Base-by-base conservation (phyloP, 2,797 vertebrate species). In the Furcifer pardalis region DNA sequence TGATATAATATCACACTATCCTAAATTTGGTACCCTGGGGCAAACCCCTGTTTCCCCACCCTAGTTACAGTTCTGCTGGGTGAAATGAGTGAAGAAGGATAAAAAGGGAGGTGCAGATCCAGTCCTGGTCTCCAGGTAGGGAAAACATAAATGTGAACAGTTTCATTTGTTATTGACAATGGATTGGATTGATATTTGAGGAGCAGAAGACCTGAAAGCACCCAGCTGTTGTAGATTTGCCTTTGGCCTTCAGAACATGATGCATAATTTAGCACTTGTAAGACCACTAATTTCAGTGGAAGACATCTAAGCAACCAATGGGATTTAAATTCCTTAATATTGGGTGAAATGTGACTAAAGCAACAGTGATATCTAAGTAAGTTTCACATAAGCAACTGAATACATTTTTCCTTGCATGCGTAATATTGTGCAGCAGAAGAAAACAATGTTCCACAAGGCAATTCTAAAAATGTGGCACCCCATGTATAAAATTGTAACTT, bases 361-460 rank as follows among this genome's bases (percentile, higher is more conserved):
- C 37, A n/a, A 59, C 4, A 32, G 17, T 4, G 17, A 13, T 30
- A n/a, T 17, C 56, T 49, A 21, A 75, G 27, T 23, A 78, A 23
- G 17, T 77, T 84, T 84, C 23, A 60, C 65, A 60, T 69, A 23
- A 71, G 40, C 59, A 72, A 37, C n/a, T 59, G 73, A 84, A 77
- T 66, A 82, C 75, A 72, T 87, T 52, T 86, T 52, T 62, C n/a
- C 30, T 68, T 82, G 71, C 42, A 0, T 1, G 74, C 81, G 87
- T 37, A 27, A 12, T 66, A 77, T 75, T 68, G 60, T 0, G 3
- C 74, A 81, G n/a, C n/a, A n/a, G n/a, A n/a, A n/a, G n/a, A n/a
- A n/a, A n/a, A n/a, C n/a, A n/a, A n/a, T n/a, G n/a, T n/a, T n/a
- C n/a, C n/a, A n/a, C n/a, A n/a, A n/a, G n/a, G n/a, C n/a, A n/a